These are phyloP conservation scores for Cercopithecus petaurista DNA, from an alignment of 2,797 vertebrate genomes.

Conservation along the genomic window DNA sequence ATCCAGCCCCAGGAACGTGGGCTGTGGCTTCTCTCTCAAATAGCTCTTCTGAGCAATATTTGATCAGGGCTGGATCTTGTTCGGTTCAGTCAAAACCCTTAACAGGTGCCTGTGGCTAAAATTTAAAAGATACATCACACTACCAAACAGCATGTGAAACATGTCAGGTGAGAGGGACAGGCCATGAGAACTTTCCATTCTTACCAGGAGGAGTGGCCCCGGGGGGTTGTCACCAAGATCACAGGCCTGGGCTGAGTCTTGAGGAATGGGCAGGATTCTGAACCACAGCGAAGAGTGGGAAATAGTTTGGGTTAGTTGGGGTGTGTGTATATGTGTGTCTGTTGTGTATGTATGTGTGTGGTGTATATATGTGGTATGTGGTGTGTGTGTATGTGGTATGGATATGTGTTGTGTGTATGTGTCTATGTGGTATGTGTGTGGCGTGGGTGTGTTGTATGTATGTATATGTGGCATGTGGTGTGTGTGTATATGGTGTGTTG, in stretches of 20 bases:
- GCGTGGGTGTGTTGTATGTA: accelerated
- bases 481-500: background rate
- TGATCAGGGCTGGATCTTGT: background rate
- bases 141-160: background rate
- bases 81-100: background rate
- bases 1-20: background rate
- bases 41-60: background rate
- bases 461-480: background rate
- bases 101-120: background rate
- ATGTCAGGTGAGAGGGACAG: background rate
- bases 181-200: background rate
- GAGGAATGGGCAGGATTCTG: background rate
- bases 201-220: background rate
- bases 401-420: background rate
- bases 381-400: background rate
- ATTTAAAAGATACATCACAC: background rate
- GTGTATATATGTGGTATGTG: background rate
- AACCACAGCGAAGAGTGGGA: background rate
- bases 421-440: too few relatives aligned
- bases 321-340: too few relatives aligned
- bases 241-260: background rate
- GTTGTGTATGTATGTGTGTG: too few relatives aligned
- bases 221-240: background rate
- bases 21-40: background rate
- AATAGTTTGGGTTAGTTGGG: background rate